Percentiles rank a stretch among this genome's conserved stretches.
phyloP scores from a whole-genome alignment of 2,797 vertebrate species.

The Phrynocephalus forsythii region DNA sequence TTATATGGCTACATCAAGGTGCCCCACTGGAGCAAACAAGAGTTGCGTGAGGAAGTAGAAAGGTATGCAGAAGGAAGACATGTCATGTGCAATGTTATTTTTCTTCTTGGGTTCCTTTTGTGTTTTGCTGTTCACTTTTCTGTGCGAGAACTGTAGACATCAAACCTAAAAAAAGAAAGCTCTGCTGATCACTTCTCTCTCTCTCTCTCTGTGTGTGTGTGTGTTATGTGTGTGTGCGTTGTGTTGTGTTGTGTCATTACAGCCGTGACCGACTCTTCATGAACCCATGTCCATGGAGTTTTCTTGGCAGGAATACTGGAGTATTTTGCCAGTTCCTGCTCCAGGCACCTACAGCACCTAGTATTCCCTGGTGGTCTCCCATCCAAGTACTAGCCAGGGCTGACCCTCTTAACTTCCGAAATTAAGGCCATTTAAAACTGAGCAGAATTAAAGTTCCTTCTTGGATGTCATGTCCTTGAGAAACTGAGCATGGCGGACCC shows the following conservation, averaged over 20 bases:
- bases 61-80: conserved; percentile 78
- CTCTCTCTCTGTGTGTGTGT: too few relatives aligned
- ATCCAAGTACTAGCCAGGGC: too few relatives aligned
- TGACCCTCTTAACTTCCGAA: too few relatives aligned
- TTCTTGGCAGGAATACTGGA: too few relatives aligned
- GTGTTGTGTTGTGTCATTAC: too few relatives aligned
- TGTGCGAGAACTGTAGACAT: background rate
- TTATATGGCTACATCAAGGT: conserved; percentile 95
- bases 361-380: too few relatives aligned
- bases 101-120: background rate
- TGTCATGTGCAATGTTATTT: background rate
- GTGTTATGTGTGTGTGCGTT: too few relatives aligned
- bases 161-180: background rate
- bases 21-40: conserved; percentile 85
- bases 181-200: background rate
- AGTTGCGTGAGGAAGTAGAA: conserved; percentile 88
- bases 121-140: background rate
- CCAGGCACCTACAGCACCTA: too few relatives aligned
- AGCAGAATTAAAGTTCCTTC: background rate
- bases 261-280: too few relatives aligned
- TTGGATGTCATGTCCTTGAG: background rate
- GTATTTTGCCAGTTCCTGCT: too few relatives aligned
- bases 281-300: too few relatives aligned
- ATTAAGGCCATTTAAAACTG: background rate
- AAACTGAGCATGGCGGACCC: background rate